Base-by-base conservation (phyloP, 53 echinoderm and acorn worm species). In the Temnopleurus reevesii region DNA sequence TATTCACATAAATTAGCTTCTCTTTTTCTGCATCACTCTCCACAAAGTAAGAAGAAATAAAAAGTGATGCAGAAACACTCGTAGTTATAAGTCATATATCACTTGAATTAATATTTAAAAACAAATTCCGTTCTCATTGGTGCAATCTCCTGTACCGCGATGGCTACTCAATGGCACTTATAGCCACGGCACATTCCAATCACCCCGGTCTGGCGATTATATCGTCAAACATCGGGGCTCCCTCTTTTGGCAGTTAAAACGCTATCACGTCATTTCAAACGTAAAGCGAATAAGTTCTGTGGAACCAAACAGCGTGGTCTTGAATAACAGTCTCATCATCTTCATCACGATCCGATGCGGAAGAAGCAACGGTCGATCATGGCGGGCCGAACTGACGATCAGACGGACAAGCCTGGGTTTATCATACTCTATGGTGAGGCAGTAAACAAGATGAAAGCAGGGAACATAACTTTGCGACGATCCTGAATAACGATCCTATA, bases 191-290 rank as follows among this genome's bases (percentile, higher is more conserved):
- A 83, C 83, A n/a, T 55, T 23, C 53, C 21, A 0, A 34, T 28
- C 51, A n/a, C 34, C 83, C 54, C 28, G 57, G 83, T 17, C 27
- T 35, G 31, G 29, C 12, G 29, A 79, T 79, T 47, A 49, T 47
- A 79, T 79, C 79, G 41, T 79, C 28, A 49, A 47, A 79, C 79
- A 38, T 24, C 41, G 58, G 59, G 86, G 28, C 59, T 60, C 61
- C 86, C 29, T 85, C 51, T 60, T 45, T 59, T 85, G 86, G 86
- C 86, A 85, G 86, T 85, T 60, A 85, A 60, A 61, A 85, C 86
- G 61, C 86, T 60, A 57, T 79, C 23, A 59, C 44, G 61, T 85
- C 60, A n/a, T n/a, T 21, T 23, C 25, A 49, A 83, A 59, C 86
- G 60, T 60, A 43, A 59, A 85, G 86, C 61, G 55, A 60, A 44